Evolutionary conservation across 2,113 vertebrate genomes (phyloP).

Genomic region (Bos javanicus): DNA sequence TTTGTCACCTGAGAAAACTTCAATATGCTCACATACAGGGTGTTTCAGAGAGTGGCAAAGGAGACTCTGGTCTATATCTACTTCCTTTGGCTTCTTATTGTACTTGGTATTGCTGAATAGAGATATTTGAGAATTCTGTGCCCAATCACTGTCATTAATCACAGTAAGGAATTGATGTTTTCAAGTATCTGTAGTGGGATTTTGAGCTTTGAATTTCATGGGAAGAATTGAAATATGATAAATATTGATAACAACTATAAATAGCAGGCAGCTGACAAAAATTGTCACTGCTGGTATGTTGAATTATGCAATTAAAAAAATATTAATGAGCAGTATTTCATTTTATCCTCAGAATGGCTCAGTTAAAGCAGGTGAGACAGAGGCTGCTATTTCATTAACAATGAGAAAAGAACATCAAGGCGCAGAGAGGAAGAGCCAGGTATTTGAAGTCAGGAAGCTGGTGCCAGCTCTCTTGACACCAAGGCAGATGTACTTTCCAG

Average conservation of each 20-base stretch:
- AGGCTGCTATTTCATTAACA: not conserved
- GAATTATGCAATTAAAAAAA: not conserved
- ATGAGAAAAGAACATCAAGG: not conserved
- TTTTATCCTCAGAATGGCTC: not conserved
- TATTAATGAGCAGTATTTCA: not conserved
- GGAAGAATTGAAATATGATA: conserved; percentile 11
- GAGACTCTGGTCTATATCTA: not conserved
- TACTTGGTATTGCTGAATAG: not conserved
- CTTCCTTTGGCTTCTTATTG: conserved; percentile 2
- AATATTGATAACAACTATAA: not conserved
- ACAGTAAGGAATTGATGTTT: not conserved
- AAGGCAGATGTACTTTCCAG: not conserved
- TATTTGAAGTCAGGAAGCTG: not conserved
- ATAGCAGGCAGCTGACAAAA: not conserved
- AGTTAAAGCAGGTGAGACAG: not conserved
- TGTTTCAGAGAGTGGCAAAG: not conserved
- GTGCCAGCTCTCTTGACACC: not conserved
- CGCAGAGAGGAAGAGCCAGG: not conserved
- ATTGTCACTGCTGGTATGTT: not conserved
- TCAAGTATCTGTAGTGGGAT: not conserved
- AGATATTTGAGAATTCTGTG: conserved; percentile 5
- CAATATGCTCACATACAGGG: not conserved
- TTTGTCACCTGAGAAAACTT: not conserved
- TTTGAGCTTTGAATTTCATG: conserved; percentile 30
- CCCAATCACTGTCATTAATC: conserved; percentile 38